phyloP scores from a whole-genome alignment of 2,888 invertebrate genomes.

The Brachynemurus nebulosus region DNA sequence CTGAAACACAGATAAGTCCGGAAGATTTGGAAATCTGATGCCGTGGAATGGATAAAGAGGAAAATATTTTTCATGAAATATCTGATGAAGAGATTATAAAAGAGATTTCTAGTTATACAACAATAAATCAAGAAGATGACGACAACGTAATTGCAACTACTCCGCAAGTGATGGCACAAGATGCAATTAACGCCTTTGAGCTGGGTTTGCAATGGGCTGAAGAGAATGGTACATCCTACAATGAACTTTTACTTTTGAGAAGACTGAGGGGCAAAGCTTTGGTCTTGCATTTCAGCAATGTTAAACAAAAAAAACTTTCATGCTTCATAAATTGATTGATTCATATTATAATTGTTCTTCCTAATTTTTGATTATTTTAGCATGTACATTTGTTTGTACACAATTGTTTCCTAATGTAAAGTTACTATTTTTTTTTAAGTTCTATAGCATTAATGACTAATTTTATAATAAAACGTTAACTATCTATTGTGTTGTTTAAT shows the following conservation, averaged over 20 bases:
- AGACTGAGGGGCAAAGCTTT: background rate
- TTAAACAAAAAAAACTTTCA: too few relatives aligned
- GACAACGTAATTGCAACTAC: constrained; percentile 1
- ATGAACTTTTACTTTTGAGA: constrained; percentile 15
- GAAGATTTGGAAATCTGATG: constrained; percentile 7
- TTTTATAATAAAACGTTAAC: background rate
- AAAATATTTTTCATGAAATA: constrained; percentile 19
- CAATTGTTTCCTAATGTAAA: background rate
- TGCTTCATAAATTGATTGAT: too few relatives aligned
- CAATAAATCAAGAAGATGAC: background rate
- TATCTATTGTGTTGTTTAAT: constrained; percentile 1
- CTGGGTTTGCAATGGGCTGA: constrained; percentile 18
- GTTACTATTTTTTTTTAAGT: too few relatives aligned
- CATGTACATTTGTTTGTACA: background rate
- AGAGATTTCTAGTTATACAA: background rate
- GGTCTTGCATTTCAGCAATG: background rate
- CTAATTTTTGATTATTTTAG: background rate
- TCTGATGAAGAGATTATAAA: constrained; percentile 8
- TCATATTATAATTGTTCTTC: too few relatives aligned
- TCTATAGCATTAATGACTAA: background rate
- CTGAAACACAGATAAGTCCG: too few relatives aligned
- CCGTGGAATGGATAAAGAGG: background rate
- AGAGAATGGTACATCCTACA: background rate
- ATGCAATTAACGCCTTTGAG: constrained; percentile 3
- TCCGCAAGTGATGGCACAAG: constrained; percentile 14